Conservation (phyloP, 2,113 vertebrate species). For the Nothoprocta perdicaria region DNA sequence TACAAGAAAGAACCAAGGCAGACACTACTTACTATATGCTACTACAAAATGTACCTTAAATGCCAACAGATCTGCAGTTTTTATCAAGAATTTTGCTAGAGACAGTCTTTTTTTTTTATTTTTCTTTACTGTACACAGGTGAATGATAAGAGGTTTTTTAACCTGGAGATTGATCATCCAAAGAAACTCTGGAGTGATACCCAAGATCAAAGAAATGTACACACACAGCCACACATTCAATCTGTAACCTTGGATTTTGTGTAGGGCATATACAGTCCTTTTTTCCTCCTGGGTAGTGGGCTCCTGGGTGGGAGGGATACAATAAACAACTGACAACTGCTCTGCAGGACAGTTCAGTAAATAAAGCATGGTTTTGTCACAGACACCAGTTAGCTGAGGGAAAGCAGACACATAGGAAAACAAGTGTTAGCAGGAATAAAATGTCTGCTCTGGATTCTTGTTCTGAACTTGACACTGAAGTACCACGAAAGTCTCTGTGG, state of each 20-base stretch:
- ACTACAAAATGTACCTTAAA: neutral
- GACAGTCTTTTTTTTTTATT: neutral
- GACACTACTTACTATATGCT: neutral
- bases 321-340: neutral
- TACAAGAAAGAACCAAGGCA: neutral
- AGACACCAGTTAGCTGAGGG: neutral
- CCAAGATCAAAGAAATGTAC: neutral
- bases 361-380: neutral
- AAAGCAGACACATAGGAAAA: constrained; percentile 11
- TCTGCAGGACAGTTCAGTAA: neutral
- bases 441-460: constrained; percentile 3
- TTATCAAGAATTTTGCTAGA: neutral
- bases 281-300: neutral
- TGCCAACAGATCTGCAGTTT: neutral
- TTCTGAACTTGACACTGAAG: constrained; percentile 49
- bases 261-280: neutral
- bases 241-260: neutral
- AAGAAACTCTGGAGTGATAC: neutral
- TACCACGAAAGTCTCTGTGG: constrained; percentile 62
- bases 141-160: neutral
- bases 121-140: neutral
- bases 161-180: fast-evolving
- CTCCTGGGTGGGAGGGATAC: neutral
- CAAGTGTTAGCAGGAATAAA: constrained; percentile 43
- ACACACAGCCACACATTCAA: neutral